These are phyloP conservation scores for Calidris pugnax DNA, from an alignment of 2,113 vertebrate species.

Conservation along the genomic window DNA sequence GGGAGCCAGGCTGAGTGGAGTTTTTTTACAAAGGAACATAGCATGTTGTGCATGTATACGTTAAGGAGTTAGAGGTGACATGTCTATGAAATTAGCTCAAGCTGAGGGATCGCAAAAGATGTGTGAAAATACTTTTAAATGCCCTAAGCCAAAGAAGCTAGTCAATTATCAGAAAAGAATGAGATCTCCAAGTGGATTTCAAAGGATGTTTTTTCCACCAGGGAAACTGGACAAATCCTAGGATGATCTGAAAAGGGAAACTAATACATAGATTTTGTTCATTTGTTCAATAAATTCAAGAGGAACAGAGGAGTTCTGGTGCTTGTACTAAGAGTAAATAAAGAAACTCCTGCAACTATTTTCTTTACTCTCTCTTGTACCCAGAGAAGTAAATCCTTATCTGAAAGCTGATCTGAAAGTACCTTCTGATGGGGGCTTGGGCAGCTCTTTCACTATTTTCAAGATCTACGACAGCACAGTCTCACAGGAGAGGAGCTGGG, in stretches of 20 bases:
- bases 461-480: background rate
- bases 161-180: background rate
- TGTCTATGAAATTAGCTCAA: background rate
- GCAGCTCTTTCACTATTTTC: background rate
- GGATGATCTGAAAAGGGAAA: background rate
- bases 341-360: background rate
- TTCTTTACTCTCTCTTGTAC: background rate
- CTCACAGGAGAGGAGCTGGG: background rate
- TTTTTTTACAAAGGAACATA: background rate
- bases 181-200: background rate
- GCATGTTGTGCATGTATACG: accelerated
- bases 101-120: background rate
- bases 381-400: background rate
- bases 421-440: background rate
- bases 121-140: background rate
- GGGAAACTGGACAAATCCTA: background rate
- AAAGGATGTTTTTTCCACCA: background rate
- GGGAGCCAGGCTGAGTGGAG: background rate
- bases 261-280: background rate
- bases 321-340: background rate
- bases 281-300: background rate
- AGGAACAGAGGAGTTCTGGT: background rate
- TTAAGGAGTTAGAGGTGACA: background rate
- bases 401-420: background rate
- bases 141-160: background rate